Conservation (phyloP, 2,888 invertebrate species). For the Apomyelois bistriatella region DNA sequence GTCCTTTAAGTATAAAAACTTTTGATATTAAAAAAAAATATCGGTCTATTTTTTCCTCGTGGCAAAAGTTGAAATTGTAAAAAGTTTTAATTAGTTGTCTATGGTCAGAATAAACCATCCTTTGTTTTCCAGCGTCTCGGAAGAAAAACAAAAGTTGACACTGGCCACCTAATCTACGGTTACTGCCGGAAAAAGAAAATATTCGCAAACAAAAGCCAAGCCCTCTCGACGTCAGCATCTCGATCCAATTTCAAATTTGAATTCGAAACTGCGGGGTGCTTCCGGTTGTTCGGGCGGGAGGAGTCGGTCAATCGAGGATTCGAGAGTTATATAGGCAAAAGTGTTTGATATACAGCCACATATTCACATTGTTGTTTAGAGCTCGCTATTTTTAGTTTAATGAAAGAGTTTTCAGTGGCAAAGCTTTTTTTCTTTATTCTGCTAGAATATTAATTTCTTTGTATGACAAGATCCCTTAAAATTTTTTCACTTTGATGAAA, state of each 20-base stretch:
- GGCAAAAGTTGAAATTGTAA: slow-evolving; percentile 1
- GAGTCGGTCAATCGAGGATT: not conserved
- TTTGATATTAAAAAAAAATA: slow-evolving; percentile 1
- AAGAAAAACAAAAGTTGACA: slow-evolving; percentile 9
- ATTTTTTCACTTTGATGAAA: too few relatives aligned
- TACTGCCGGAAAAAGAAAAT: slow-evolving; percentile 8
- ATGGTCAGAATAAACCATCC: slow-evolving; percentile 6
- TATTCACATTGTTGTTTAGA: too few relatives aligned
- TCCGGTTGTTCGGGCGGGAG: slow-evolving; percentile 7
- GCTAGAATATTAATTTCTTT: too few relatives aligned
- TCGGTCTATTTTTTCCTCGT: not conserved
- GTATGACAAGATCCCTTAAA: too few relatives aligned
- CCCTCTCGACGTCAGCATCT: slow-evolving; percentile 25
- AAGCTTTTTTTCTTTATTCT: too few relatives aligned
- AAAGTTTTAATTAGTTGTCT: slow-evolving; percentile 11
- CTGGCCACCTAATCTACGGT: slow-evolving; percentile 12
- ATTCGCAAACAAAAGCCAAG: slow-evolving; percentile 9
- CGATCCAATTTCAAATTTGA: slow-evolving; percentile 32
- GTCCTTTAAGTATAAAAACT: slow-evolving; percentile 2
- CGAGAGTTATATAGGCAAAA: not conserved
- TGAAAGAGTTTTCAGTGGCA: too few relatives aligned
- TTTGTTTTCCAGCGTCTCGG: slow-evolving; percentile 4
- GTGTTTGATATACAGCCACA: not conserved
- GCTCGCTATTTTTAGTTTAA: too few relatives aligned
- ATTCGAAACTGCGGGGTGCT: slow-evolving; percentile 20